A percentile compares a stretch with the other conserved stretches of the same genome.
Conservation (phyloP, 1,140 invertebrate species). For the Gryllus bimaculatus region DNA sequence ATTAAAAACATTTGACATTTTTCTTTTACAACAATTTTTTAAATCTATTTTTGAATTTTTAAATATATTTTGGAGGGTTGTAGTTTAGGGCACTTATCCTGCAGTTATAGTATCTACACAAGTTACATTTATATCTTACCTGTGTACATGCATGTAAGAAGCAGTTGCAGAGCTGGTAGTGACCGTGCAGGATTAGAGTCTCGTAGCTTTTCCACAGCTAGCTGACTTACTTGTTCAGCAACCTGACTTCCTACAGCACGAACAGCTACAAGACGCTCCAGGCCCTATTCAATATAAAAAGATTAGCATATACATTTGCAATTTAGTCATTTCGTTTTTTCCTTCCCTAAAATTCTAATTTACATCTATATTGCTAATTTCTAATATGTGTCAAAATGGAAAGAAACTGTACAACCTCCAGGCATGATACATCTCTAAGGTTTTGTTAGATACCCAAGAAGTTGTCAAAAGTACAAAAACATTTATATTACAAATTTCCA, state of each 20-base stretch:
- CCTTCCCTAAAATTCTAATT: no score
- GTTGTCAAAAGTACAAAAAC: no score
- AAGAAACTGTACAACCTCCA: no score
- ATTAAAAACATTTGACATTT: no score
- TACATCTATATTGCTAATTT: no score
- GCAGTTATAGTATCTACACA: not conserved
- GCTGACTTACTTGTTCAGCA: constrained; percentile 59
- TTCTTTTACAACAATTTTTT: no score
- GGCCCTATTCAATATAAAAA: constrained; percentile 34
- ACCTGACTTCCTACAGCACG: constrained; percentile 46
- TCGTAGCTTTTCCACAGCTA: constrained; percentile 61
- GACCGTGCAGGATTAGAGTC: constrained; percentile 55
- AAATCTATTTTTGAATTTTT: not conserved
- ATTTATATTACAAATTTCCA: no score
- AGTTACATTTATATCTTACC: constrained; percentile 33
- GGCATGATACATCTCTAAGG: no score
- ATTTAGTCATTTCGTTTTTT: no score
- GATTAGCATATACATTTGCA: no score
- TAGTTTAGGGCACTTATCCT: not conserved
- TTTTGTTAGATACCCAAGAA: no score
- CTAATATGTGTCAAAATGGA: no score
- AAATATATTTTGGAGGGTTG: not conserved
- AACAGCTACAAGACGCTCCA: constrained; percentile 60
- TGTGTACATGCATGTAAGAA: constrained; percentile 73
- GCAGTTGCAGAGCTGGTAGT: constrained; percentile 59